Evolutionary conservation across 37 sponge, comb jelly and placozoan genomes (phyloP).

Genomic region (Axinella damicornis): DNA sequence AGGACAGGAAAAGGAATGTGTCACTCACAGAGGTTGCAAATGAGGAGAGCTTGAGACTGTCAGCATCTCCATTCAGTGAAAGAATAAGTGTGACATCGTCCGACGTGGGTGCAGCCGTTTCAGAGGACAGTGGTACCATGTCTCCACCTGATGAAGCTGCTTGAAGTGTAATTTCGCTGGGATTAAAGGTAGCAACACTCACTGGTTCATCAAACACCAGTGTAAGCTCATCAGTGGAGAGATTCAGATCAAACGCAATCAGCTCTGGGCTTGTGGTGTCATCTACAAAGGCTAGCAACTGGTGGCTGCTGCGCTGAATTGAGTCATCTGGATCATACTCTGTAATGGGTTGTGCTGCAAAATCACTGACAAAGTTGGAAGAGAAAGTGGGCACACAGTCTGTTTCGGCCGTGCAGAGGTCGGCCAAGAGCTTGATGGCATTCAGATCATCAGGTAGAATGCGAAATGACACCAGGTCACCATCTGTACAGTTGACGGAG

Average conservation of each 20-base stretch:
- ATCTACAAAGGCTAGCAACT: constrained; percentile 30
- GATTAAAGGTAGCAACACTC: constrained; percentile 43
- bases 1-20: constrained; percentile 45
- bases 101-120: not conserved
- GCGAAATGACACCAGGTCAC: constrained; percentile 43
- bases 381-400: constrained; percentile 81
- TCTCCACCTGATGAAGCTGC: constrained; percentile 32
- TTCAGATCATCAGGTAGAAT: constrained; percentile 71
- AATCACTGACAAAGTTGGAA: constrained; percentile 55
- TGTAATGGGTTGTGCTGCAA: constrained; percentile 8
- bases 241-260: constrained; percentile 65
- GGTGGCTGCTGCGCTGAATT: constrained; percentile 2
- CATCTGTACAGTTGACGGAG: constrained; percentile 36
- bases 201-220: constrained; percentile 88
- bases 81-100: constrained; percentile 47
- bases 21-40: constrained; percentile 44
- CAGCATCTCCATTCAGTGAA: constrained; percentile 52
- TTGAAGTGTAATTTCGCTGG: constrained; percentile 59
- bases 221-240: constrained; percentile 58
- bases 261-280: constrained; percentile 73
- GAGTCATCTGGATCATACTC: constrained; percentile 44
- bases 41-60: constrained; percentile 45
- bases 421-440: constrained; percentile 56
- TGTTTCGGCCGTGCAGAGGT: constrained; percentile 68
- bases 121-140: not conserved